A percentile compares a stretch with the other conserved stretches of the same genome.
Evolutionary conservation across 2,888 invertebrate genomes (phyloP).

Genomic region (Zaprionus bogoriensis): DNA sequence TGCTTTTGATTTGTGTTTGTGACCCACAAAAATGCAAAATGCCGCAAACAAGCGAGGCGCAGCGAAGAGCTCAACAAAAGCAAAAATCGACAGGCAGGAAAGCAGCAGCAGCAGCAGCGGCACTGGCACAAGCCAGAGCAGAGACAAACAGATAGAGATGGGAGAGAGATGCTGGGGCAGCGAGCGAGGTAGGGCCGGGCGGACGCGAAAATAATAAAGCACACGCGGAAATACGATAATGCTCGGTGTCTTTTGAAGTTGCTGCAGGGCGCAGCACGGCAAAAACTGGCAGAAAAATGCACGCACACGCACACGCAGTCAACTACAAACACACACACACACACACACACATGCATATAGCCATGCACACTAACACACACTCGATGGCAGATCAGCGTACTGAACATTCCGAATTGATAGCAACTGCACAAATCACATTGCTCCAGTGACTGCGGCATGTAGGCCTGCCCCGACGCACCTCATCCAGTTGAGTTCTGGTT

Average conservation of each 20-base stretch:
- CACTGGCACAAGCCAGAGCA: too few relatives aligned
- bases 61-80: slow-evolving; percentile 39
- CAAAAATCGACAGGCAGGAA: slow-evolving; percentile 48
- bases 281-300: neutral
- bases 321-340: neutral
- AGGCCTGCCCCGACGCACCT: too few relatives aligned
- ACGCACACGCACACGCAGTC: neutral
- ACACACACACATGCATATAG: neutral
- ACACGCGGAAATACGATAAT: slow-evolving; percentile 59
- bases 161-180: neutral
- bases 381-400: neutral
- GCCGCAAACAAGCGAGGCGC: slow-evolving; percentile 61
- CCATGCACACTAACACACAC: neutral
- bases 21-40: slow-evolving; percentile 70
- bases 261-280: slow-evolving; percentile 1
- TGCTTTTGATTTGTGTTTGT: slow-evolving; percentile 74
- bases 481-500: too few relatives aligned
- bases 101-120: too few relatives aligned
- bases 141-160: neutral
- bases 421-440: slow-evolving; percentile 35
- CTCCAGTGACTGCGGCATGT: too few relatives aligned
- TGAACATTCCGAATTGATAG: slow-evolving; percentile 34
- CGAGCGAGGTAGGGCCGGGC: neutral
- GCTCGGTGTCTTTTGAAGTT: slow-evolving; percentile 37
- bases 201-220: slow-evolving; percentile 21